Base-by-base conservation (phyloP, 2,797 vertebrate species). In the Sebastes vulpes region DNA sequence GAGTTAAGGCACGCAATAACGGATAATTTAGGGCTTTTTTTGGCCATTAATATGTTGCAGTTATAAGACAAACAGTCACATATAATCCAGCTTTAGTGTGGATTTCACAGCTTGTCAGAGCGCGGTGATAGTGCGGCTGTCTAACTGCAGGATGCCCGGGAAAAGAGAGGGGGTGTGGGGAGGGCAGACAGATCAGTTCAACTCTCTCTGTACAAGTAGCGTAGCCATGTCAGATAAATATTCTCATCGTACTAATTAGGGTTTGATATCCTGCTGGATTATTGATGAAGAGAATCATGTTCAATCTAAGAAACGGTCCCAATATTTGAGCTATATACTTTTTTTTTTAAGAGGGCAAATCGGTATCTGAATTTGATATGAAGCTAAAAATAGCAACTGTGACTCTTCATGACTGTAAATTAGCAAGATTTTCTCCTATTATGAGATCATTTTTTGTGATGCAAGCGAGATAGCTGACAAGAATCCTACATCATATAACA, bases 11-110 rank as follows among this genome's bases (percentile, higher is more conserved):
- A 48, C 72, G 86, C 82, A 90, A 94, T 91, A 94, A 93, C 28
- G 29, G 90, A 94, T 95, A 89, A 96, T 95, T 95, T 94, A 95
- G 66, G 59, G 84, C 78, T 73, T 86, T 85, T 53, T 85, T 74
- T 53, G 71, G 73, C 63, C 87, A 85, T 88, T 80, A 94, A 88
- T 85, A 68, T 75, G 82, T 65, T 86, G 38, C 58, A 65, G 57
- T 72, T 79, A 81, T 66, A 69, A 90, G 67, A 91, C 68, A 82
- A 89, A 90, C 53, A 81, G 86, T 78, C 76, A 77, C 79, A 88
- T 81, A 65, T 75, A 91, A 91, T 89, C 73, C 66, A 75, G 73
- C 66, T 83, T 84, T 77, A 75, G 75, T 61, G 60, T 32, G 65
- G 83, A 79, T 83, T 86, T 90, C 65, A 65, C 79, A 79, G 83